phyloP scores from a whole-genome alignment of 53 echinoderm and acorn worm species.

The Paelopatides confundens region DNA sequence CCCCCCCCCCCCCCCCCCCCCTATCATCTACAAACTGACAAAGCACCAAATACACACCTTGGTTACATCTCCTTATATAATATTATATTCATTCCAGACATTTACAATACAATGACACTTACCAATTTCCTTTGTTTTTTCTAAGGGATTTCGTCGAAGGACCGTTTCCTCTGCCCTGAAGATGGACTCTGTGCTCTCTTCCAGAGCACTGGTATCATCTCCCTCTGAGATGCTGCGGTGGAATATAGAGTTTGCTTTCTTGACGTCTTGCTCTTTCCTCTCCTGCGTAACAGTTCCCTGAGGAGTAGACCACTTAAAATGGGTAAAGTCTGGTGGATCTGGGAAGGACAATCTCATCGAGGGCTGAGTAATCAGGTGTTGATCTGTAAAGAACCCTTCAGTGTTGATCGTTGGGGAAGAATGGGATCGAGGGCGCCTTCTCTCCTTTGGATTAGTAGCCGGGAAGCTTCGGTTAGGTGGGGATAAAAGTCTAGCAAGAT shows the following conservation, averaged over 20 bases:
- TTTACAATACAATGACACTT: no score
- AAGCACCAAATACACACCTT: no score
- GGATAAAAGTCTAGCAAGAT: neutral
- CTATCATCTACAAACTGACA: no score
- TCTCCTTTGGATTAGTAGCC: conserved; percentile 50
- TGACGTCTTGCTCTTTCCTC: neutral
- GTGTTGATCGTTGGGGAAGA: conserved; percentile 21
- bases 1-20: no score
- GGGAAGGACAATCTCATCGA: conserved; percentile 27
- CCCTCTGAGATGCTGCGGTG: neutral
- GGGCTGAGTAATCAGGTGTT: neutral
- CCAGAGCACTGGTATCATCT: conserved; percentile 29
- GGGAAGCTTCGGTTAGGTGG: conserved; percentile 29
- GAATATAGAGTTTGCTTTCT: neutral
- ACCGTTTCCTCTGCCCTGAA: conserved; percentile 34
- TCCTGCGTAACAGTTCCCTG: neutral
- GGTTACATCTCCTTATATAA: no score
- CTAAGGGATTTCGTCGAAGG: neutral
- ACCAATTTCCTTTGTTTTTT: neutral
- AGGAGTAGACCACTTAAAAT: conserved; percentile 18
- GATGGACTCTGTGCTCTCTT: conserved; percentile 38
- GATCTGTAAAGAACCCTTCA: neutral
- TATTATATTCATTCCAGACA: no score
- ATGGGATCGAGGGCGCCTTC: conserved; percentile 42
- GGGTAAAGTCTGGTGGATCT: conserved; percentile 29